Evolutionary conservation across 53 echinoderm and acorn worm species (phyloP).

Genomic region (Luidia sarsii): DNA sequence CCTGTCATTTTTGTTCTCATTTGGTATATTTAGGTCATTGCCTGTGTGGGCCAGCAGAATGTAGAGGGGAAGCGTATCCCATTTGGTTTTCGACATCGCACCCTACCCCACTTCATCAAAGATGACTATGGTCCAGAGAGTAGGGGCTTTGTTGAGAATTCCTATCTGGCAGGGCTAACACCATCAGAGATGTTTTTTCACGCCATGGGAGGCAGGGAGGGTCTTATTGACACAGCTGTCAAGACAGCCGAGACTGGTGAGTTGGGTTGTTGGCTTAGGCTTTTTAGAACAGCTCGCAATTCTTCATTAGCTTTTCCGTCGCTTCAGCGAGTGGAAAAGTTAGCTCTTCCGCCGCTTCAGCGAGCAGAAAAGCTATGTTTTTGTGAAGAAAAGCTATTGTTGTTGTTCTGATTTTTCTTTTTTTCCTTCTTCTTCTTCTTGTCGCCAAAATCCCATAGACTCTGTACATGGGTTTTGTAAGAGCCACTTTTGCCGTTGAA

Average conservation of each 20-base stretch:
- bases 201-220: constrained; percentile 99
- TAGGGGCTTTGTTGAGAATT: constrained; percentile 98
- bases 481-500: no score
- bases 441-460: no score
- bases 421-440: no score
- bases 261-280: background rate
- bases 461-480: no score
- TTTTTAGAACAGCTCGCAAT: background rate
- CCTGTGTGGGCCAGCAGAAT: constrained; percentile 99
- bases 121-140: constrained; percentile 99
- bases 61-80: constrained; percentile 99
- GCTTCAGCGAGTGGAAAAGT: background rate
- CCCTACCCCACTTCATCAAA: constrained; percentile 99
- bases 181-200: constrained; percentile 99
- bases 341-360: no score
- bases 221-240: constrained; percentile 99
- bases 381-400: no score
- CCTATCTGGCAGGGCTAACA: constrained; percentile 97
- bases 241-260: constrained; percentile 99
- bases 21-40: constrained; percentile 94
- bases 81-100: constrained; percentile 98
- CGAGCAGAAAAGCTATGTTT: no score
- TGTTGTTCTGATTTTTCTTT: no score
- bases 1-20: no score
- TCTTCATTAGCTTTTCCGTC: no score